These are phyloP conservation scores for Calephelis perditalis DNA, from an alignment of 2,888 invertebrate species.

Conservation along the genomic window DNA sequence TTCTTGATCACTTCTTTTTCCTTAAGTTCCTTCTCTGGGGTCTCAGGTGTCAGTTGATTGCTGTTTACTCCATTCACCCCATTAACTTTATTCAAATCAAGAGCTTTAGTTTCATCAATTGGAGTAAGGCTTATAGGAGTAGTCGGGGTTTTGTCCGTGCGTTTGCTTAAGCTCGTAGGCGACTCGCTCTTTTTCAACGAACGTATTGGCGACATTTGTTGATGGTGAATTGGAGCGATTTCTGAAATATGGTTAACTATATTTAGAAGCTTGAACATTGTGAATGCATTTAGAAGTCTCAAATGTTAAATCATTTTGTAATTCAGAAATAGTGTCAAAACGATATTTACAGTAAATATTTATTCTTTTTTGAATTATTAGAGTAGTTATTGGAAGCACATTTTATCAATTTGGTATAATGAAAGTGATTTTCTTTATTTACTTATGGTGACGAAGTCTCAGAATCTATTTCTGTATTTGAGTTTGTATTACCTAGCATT, in stretches of 20 bases:
- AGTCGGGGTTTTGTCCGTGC: constrained; percentile 72
- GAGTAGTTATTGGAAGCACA: too few relatives aligned
- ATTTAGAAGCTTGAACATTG: constrained; percentile 27
- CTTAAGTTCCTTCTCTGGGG: constrained; percentile 54
- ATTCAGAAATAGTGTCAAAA: constrained; percentile 2
- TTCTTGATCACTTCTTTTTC: constrained; percentile 67
- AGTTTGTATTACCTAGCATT: too few relatives aligned
- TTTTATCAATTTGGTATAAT: too few relatives aligned
- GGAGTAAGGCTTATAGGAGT: constrained; percentile 71
- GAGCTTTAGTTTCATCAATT: constrained; percentile 68
- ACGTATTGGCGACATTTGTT: constrained; percentile 75
- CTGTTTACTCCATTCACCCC: constrained; percentile 50
- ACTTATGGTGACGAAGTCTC: too few relatives aligned
- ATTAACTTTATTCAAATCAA: constrained; percentile 67
- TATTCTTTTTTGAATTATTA: too few relatives aligned
- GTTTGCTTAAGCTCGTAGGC: constrained; percentile 68
- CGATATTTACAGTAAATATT: constrained; percentile 5
- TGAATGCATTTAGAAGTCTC: constrained; percentile 30
- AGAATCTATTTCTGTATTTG: too few relatives aligned
- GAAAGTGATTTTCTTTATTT: too few relatives aligned
- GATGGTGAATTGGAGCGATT: constrained; percentile 72
- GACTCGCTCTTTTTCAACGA: constrained; percentile 72
- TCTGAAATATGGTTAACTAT: constrained; percentile 53
- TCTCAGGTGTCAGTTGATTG: constrained; percentile 63
- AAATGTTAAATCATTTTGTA: constrained; percentile 19